phyloP scores from a whole-genome alignment of 2,113 vertebrate genomes.

The Indri indri region DNA sequence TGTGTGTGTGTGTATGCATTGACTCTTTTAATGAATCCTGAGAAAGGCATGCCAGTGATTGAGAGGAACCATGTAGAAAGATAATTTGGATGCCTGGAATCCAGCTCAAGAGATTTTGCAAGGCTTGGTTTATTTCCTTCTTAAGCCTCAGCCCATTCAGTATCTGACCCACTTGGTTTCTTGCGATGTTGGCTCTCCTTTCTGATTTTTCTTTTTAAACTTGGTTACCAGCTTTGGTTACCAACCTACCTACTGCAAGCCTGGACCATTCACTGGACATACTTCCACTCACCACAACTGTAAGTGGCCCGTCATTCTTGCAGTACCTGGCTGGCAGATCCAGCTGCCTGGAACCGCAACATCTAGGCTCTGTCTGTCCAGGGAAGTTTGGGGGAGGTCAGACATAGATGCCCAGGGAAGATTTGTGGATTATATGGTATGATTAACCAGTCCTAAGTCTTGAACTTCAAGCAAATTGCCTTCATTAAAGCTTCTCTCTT shows the following conservation, averaged over 20 bases:
- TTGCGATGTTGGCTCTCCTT: neutral
- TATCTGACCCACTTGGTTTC: constrained; percentile 31
- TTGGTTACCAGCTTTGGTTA: neutral
- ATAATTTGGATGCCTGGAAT: neutral
- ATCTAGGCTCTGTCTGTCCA: neutral
- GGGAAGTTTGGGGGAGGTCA: neutral
- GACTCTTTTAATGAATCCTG: neutral
- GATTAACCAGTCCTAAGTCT: neutral
- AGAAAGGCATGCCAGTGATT: neutral
- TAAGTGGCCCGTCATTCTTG: neutral
- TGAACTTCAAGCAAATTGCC: neutral
- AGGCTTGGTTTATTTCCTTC: neutral
- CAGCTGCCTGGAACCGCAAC: neutral
- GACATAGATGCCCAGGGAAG: neutral
- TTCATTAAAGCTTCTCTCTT: neutral
- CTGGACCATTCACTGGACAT: neutral
- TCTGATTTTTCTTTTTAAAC: neutral
- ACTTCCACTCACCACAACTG: neutral
- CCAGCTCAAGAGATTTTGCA: neutral
- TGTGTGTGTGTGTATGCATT: neutral
- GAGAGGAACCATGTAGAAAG: neutral
- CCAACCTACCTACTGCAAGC: neutral
- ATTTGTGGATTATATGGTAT: neutral
- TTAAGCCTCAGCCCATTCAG: neutral
- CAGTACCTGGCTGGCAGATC: neutral